Evolutionary conservation across 1,140 invertebrate species (phyloP).

Genomic region (Diorhabda elongata): DNA sequence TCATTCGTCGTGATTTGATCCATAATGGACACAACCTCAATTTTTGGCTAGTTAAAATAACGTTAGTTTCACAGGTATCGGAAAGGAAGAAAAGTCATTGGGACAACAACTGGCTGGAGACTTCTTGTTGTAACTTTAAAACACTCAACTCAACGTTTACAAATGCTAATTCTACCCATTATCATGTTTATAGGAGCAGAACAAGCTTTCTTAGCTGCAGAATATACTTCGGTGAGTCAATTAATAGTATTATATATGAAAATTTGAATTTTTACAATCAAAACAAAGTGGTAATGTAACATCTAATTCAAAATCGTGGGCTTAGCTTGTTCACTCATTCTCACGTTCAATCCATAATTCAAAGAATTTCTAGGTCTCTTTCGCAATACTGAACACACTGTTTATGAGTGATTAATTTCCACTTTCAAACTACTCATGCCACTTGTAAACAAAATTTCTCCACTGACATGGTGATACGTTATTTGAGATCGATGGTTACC

Average conservation of each 20-base stretch:
- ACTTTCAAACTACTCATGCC: no score
- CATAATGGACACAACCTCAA: no score
- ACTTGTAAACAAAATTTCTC: no score
- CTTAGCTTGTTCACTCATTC: no score
- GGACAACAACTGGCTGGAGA: slow-evolving; percentile 54
- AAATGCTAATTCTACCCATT: slow-evolving; percentile 83
- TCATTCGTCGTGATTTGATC: no score
- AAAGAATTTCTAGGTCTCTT: no score
- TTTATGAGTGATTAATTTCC: no score
- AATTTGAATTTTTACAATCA: not conserved
- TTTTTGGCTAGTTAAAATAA: slow-evolving; percentile 24
- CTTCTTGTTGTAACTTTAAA: slow-evolving; percentile 74
- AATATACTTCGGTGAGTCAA: slow-evolving; percentile 78
- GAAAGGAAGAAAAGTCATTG: slow-evolving; percentile 47
- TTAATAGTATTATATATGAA: not conserved
- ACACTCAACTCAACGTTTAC: slow-evolving; percentile 70
- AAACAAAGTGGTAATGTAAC: not conserved
- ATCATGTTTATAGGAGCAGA: slow-evolving; percentile 92
- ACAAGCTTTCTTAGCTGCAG: slow-evolving; percentile 86
- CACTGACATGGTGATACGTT: no score
- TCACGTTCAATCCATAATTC: no score
- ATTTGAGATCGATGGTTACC: no score
- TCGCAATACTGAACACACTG: no score
- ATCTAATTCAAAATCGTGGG: no score
- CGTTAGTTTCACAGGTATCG: slow-evolving; percentile 49